Evolutionary conservation across 1,140 invertebrate genomes (phyloP).

Genomic region (Drosophila saltans): DNA sequence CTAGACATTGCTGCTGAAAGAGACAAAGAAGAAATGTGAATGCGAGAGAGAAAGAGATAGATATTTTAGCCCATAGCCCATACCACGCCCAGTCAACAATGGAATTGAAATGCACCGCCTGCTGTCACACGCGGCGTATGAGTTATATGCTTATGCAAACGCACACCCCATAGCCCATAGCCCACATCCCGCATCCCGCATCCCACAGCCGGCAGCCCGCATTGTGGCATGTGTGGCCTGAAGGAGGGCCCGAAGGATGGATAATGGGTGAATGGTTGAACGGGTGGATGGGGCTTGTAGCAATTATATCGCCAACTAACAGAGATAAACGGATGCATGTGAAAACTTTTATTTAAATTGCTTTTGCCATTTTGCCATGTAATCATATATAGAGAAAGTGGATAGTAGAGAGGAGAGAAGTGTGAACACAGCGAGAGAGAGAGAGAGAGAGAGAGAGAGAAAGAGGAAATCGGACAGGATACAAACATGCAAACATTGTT

Average conservation of each 20-base stretch:
- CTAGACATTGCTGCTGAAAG: slow-evolving; percentile 8
- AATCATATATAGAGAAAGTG: slow-evolving; percentile 16
- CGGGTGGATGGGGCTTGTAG: neutral
- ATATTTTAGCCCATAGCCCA: slow-evolving; percentile 14
- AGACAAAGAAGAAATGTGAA: neutral
- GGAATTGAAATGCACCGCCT: slow-evolving; percentile 14
- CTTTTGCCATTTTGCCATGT: slow-evolving; percentile 42
- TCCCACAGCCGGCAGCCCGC: slow-evolving; percentile 2
- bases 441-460: neutral
- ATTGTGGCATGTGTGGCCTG: slow-evolving; percentile 7
- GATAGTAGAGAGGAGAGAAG: neutral
- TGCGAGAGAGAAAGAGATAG: neutral
- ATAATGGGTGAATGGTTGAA: neutral
- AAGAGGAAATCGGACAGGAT: neutral
- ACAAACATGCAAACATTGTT: slow-evolving; percentile 3
- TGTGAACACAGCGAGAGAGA: neutral
- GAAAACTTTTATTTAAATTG: slow-evolving; percentile 44
- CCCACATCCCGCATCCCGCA: neutral
- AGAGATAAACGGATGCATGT: slow-evolving; percentile 13
- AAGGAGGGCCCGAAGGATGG: neutral
- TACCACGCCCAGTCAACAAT: slow-evolving; percentile 25
- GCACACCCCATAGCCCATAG: neutral
- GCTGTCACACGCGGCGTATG: slow-evolving; percentile 21
- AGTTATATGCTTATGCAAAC: slow-evolving; percentile 22
- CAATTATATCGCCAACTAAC: slow-evolving; percentile 12